A percentile compares a stretch with the other conserved stretches of the same genome.
phyloP scores from a whole-genome alignment of 2,797 vertebrate genomes.

The Liparis tanakae region DNA sequence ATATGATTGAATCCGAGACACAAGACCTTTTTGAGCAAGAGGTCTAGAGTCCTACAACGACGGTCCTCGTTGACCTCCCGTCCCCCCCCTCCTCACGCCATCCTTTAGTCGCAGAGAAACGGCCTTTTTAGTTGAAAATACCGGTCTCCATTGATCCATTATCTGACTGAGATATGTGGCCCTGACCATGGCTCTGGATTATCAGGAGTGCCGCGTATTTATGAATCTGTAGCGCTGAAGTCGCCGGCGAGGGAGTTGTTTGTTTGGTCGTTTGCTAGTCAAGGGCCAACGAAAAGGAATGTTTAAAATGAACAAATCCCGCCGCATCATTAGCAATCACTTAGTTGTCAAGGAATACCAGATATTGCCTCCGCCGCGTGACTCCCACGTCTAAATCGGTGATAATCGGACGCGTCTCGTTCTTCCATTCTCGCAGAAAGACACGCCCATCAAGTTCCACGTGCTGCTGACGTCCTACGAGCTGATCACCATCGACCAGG shows the following conservation, averaged over 20 bases:
- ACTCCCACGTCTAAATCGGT: not conserved
- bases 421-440: slow-evolving; percentile 85
- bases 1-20: no score
- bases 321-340: not conserved
- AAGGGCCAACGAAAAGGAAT: not conserved
- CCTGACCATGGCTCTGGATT: not conserved
- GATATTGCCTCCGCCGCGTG: not conserved
- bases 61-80: not conserved
- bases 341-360: not conserved
- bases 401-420: not conserved
- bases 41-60: not conserved
- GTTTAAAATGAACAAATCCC: not conserved
- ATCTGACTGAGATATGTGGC: not conserved
- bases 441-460: slow-evolving; percentile 96
- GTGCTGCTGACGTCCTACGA: slow-evolving; percentile 97
- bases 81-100: not conserved
- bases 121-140: not conserved
- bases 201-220: not conserved
- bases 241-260: not conserved
- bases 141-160: not conserved
- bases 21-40: not conserved
- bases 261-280: not conserved
- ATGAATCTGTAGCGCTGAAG: not conserved
- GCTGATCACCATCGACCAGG: slow-evolving; percentile 98
- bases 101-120: not conserved